Conservation (phyloP, 2,113 vertebrate genomes). For the Drymodes brunneopygia region DNA sequence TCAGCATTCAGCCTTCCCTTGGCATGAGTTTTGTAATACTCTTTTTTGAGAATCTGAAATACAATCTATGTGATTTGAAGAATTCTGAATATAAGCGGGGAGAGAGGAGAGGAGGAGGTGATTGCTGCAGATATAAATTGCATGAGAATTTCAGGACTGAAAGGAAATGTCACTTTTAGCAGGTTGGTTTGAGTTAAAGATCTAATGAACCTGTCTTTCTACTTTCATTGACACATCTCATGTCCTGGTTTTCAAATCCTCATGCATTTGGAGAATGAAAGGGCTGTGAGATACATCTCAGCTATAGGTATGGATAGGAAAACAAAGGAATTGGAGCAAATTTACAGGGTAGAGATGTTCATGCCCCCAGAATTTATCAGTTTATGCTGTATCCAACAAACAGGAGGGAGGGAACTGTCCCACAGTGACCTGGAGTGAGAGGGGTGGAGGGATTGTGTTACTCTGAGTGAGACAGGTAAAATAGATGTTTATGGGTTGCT, state of each 20-base stretch:
- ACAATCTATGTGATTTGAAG: not conserved
- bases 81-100: not conserved
- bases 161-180: not conserved
- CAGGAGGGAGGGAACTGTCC: fast-evolving
- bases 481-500: not conserved
- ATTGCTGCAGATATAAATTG: not conserved
- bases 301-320: not conserved
- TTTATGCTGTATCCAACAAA: not conserved
- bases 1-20: not conserved
- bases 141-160: not conserved
- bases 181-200: not conserved
- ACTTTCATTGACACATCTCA: not conserved
- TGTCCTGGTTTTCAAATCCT: not conserved
- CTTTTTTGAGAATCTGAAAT: not conserved
- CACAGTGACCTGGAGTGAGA: not conserved
- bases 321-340: not conserved
- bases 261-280: not conserved
- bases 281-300: not conserved
- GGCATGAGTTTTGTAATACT: not conserved
- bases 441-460: not conserved
- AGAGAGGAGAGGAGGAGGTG: no score
- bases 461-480: not conserved
- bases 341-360: fast-evolving
- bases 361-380: fast-evolving
- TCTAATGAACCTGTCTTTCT: not conserved